phyloP scores from a whole-genome alignment of 2,113 vertebrate species.

The Notothenia rossii region DNA sequence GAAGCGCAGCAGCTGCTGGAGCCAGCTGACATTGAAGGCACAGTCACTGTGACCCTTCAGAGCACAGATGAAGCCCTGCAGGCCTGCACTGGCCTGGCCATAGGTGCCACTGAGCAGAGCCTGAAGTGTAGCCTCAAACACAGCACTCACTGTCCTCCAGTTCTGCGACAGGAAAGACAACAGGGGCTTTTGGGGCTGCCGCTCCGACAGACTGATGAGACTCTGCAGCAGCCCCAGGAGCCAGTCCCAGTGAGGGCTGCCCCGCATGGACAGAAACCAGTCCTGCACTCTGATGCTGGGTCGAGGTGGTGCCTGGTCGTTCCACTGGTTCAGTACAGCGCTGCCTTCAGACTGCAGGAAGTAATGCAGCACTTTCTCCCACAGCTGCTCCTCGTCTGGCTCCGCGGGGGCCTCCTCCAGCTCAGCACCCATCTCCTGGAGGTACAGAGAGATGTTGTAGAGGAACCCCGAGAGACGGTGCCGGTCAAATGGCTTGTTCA shows the following conservation, averaged over 20 bases:
- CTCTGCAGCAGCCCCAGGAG: conserved; percentile 87
- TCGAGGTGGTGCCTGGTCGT: conserved; percentile 76
- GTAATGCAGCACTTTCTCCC: conserved; percentile 84
- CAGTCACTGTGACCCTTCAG: conserved; percentile 87
- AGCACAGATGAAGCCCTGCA: conserved; percentile 86
- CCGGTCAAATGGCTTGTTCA: conserved; percentile 78
- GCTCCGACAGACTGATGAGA: conserved; percentile 83
- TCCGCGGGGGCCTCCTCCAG: conserved; percentile 68
- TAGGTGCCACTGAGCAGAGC: conserved; percentile 86
- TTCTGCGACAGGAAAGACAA: conserved; percentile 87
- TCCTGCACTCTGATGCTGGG: conserved; percentile 87
- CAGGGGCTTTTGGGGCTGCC: conserved; percentile 82
- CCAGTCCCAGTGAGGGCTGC: conserved; percentile 89
- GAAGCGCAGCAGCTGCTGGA: conserved; percentile 85
- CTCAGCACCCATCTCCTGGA: conserved; percentile 87
- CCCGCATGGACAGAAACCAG: conserved; percentile 89
- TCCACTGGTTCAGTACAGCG: conserved; percentile 76
- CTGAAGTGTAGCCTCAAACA: conserved; percentile 86
- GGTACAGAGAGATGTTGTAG: conserved; percentile 89
- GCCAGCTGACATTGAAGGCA: conserved; percentile 84
- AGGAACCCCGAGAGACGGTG: conserved; percentile 87
- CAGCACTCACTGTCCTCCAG: conserved; percentile 87
- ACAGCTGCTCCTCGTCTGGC: conserved; percentile 77
- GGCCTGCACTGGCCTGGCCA: conserved; percentile 81
- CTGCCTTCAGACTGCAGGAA: conserved; percentile 81